Base-by-base conservation (phyloP, 2,797 vertebrate species). In the Aratinga solstitialis region DNA sequence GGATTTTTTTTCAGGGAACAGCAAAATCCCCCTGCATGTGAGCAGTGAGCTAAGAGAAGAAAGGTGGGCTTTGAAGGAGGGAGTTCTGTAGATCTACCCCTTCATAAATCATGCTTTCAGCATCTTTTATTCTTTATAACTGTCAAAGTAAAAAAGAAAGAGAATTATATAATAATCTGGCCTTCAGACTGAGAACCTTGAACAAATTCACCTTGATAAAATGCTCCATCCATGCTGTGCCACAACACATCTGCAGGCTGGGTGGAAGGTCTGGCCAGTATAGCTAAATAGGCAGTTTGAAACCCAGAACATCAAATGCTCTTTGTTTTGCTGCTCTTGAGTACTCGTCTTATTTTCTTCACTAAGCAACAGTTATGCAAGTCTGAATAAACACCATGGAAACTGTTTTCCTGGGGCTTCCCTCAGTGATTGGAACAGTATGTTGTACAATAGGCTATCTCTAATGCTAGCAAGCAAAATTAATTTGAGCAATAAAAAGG, bases 81-180 rank as follows among this genome's bases (percentile, higher is more conserved):
- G n/a, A 87, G 59, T 72, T 93, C 82, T 89, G 73, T 81, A 89
- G 82, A 90, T 84, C 73, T 91, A 59, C 22, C 47, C 27, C 45
- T 93, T 77, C 90, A 83, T 91, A 91, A 97, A 92, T 88, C 54
- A 95, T 76, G 76, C 59, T 93, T 86, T 80, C 87, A 78, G 54
- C 79, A 93, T 93, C 43, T 92, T 88, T 94, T 93, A 94, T 91
- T 93, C 54, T 85, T 93, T 50, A 71, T 68, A 81, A 67, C 58
- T 61, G 40, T 73, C 62, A 78, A 85, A 94, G 54, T 54, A 36
- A 72, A 93, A 92, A 66, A 47, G 5, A 86, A 93, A 75, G 63
- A 83, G 66, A 92, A 73, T 92, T 58, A 53, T 58, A 40, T 51
- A 66, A 79, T 66, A 45, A 87, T 34, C 12, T 75, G 47, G 15